Evolutionary conservation across 1,140 invertebrate species (phyloP).

Genomic region (Drosophila gunungcola): DNA sequence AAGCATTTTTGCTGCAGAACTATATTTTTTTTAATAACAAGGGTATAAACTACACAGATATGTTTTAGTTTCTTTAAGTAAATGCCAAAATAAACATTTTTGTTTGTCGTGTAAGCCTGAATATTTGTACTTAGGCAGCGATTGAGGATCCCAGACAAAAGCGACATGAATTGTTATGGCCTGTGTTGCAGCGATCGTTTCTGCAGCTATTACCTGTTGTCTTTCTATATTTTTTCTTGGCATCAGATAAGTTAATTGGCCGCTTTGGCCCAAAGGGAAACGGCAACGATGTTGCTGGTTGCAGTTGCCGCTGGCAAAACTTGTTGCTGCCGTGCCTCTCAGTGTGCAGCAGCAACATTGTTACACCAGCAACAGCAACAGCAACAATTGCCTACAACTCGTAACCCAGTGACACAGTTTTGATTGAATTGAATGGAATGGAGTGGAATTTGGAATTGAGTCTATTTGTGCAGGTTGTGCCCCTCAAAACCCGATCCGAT

Average conservation of each 20-base stretch:
- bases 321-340: slow-evolving; percentile 46
- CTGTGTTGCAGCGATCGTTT: slow-evolving; percentile 35
- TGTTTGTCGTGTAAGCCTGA: neutral
- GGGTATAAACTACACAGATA: too few species aligned
- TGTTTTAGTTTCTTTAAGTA: too few species aligned
- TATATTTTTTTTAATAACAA: too few species aligned
- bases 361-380: slow-evolving; percentile 28
- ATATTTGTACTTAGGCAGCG: slow-evolving; percentile 26
- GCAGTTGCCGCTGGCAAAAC: slow-evolving; percentile 28
- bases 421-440: slow-evolving; percentile 34
- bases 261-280: slow-evolving; percentile 80
- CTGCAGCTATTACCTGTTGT: slow-evolving; percentile 22
- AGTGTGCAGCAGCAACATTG: slow-evolving; percentile 33
- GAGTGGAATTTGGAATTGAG: slow-evolving; percentile 3
- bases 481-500: slow-evolving; percentile 16
- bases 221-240: slow-evolving; percentile 19
- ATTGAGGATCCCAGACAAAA: slow-evolving; percentile 64
- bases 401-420: slow-evolving; percentile 76
- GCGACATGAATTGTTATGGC: slow-evolving; percentile 32
- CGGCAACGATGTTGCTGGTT: slow-evolving; percentile 17
- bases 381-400: slow-evolving; percentile 14
- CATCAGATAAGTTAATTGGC: slow-evolving; percentile 81
- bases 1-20: too few species aligned
- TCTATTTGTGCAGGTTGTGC: slow-evolving; percentile 28
- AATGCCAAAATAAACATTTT: too few species aligned